Percentiles rank a stretch among this genome's conserved stretches.
phyloP scores from a whole-genome alignment of 2,888 invertebrate species.

The Orchesella flavescens region DNA sequence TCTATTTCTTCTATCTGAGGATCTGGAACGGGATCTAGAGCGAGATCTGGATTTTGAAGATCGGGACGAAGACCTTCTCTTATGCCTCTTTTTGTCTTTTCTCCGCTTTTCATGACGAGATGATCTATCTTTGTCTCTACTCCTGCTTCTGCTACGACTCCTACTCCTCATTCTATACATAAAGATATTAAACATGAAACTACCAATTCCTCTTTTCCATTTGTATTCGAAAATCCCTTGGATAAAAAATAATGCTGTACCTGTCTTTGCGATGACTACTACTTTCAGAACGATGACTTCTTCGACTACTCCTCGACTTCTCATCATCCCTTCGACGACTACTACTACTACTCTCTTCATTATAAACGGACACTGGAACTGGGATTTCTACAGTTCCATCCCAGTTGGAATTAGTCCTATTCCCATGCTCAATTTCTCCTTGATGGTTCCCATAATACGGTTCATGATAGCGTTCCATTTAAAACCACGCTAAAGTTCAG shows the following conservation, averaged over 20 bases:
- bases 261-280: slow-evolving; percentile 49
- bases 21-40: slow-evolving; percentile 57
- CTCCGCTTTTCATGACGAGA: slow-evolving; percentile 56
- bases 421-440: neutral
- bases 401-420: slow-evolving; percentile 32
- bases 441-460: slow-evolving; percentile 17
- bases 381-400: slow-evolving; percentile 9
- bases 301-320: slow-evolving; percentile 35
- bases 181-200: neutral
- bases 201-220: neutral
- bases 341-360: slow-evolving; percentile 33
- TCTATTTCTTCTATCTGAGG: slow-evolving; percentile 59
- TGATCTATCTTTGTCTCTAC: slow-evolving; percentile 50
- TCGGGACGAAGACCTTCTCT: slow-evolving; percentile 49
- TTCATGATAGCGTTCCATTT: slow-evolving; percentile 50
- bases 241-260: slow-evolving; percentile 7
- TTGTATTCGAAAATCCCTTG: neutral
- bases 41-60: slow-evolving; percentile 55
- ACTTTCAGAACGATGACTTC: slow-evolving; percentile 45
- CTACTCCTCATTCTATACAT: slow-evolving; percentile 30
- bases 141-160: slow-evolving; percentile 50
- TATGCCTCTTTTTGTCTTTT: slow-evolving; percentile 61
- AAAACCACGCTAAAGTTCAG: neutral
- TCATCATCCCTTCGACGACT: slow-evolving; percentile 34
- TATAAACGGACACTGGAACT: neutral